Evolutionary conservation across 2,797 vertebrate species (phyloP).

Genomic region (Hephaestus fuliginosus): DNA sequence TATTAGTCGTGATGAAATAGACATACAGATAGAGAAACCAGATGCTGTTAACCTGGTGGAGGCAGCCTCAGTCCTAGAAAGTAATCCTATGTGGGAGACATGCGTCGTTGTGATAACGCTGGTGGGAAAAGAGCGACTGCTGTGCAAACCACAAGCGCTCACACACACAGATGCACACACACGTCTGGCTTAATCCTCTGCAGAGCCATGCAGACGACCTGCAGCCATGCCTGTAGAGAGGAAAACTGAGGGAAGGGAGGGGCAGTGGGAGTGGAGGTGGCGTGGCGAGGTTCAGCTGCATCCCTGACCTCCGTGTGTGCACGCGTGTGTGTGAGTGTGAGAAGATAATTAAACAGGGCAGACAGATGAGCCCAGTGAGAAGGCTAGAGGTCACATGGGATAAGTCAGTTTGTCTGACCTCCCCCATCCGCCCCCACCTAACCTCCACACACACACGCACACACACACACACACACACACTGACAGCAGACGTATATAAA

Average conservation of each 20-base stretch:
- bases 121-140: slow-evolving; percentile 46
- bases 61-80: slow-evolving; percentile 15
- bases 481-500: slow-evolving; percentile 65
- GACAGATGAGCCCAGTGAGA: slow-evolving; percentile 73
- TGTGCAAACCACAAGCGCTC: slow-evolving; percentile 31
- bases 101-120: not conserved
- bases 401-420: slow-evolving; percentile 42
- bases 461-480: slow-evolving; percentile 25
- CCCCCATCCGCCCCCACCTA: not conserved
- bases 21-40: not conserved
- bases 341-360: slow-evolving; percentile 75
- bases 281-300: slow-evolving; percentile 68
- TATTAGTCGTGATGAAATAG: not conserved
- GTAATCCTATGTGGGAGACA: slow-evolving; percentile 2
- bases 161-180: slow-evolving; percentile 23
- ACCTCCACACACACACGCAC: slow-evolving; percentile 17
- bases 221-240: slow-evolving; percentile 39
- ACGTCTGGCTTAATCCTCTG: slow-evolving; percentile 47
- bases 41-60: not conserved
- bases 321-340: slow-evolving; percentile 34
- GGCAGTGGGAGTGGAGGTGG: slow-evolving; percentile 15
- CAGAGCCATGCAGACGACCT: slow-evolving; percentile 55
- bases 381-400: slow-evolving; percentile 68
- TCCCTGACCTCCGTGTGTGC: slow-evolving; percentile 64
- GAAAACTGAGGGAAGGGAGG: not conserved